Evolutionary conservation across 64 coral and sea anemone genomes (phyloP), one percentile per base, ranked within the genome.

Genomic region (Anthopleura sola): DNA sequence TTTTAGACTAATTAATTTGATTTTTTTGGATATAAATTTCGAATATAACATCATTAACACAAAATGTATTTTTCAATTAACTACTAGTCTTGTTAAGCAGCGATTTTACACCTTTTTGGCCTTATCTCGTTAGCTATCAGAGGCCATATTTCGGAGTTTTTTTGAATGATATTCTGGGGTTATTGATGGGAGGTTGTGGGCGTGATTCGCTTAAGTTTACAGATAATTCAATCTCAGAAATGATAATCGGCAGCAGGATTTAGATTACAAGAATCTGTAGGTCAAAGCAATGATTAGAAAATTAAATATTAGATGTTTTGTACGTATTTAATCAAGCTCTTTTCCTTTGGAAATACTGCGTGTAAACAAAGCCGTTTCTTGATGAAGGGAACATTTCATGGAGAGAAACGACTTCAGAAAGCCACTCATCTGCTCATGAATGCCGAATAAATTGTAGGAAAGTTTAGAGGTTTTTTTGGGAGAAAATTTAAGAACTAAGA

Each of bases 211-310:
- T 44, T 79, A 38, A 79, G 76, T 44, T 71, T 71, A 44, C 19
- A 33, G 76, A 79, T 79, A 79, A 79, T 79, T 44, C 76, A 44
- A 79, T 44, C 19, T 48, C 76, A 79, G 24, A 79, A 79, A 79
- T 44, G 18, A 79, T 79, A 48, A 79, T 46, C 6, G 21, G 29
- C 29, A 71, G 29, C 29, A 14, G 29, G n/a, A 71, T 71, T 71
- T 71, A 71, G 66, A 71, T 34, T 71, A 34, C 66, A 34, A 71
- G 66, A 71, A 71, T 71, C 66, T 71, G 66, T 15, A 71, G 28
- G 66, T 71, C 66, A 71, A 71, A 71, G 66, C 13, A 71, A 32
- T 71, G 66, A 71, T 71, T 71, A 71, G 66, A 71, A 71, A 71
- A 71, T 71, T 29, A 71, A 71, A 71, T 71, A 71, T 71, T 71